Conservation (phyloP, 1,140 invertebrate species). For the Penaeus vannamei region DNA sequence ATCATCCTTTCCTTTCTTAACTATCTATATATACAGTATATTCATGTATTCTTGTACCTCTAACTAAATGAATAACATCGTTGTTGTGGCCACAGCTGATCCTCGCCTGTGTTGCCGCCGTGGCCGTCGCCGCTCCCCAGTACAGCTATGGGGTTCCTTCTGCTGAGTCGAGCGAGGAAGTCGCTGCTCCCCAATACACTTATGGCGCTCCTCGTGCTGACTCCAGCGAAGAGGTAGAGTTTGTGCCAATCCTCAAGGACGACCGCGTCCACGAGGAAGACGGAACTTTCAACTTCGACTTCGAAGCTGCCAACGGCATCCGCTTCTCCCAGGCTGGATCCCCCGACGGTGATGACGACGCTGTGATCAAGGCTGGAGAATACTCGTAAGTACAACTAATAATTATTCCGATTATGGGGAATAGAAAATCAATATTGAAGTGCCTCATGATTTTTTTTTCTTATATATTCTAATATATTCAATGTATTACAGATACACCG, state of each 20-base stretch:
- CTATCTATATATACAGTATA: too few species aligned
- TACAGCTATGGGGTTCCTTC: background rate
- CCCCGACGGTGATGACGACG: background rate
- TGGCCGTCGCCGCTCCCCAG: slow-evolving; percentile 30
- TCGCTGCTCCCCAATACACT: too few species aligned
- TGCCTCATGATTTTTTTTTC: too few species aligned
- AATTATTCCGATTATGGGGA: too few species aligned
- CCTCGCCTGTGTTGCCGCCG: background rate
- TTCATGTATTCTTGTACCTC: too few species aligned
- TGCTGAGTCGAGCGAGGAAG: too few species aligned
- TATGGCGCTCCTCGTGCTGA: background rate
- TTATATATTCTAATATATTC: too few species aligned
- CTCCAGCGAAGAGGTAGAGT: background rate
- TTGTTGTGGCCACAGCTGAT: background rate
- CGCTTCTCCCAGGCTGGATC: slow-evolving; percentile 9
- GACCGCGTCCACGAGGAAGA: slow-evolving; percentile 35
- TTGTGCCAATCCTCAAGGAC: slow-evolving; percentile 35
- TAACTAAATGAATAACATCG: too few species aligned
- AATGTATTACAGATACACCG: too few species aligned
- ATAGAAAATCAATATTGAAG: too few species aligned
- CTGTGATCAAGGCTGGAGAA: slow-evolving; percentile 21
- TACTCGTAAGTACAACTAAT: slow-evolving; percentile 12
- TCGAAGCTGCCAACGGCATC: slow-evolving; percentile 32
- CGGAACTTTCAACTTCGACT: slow-evolving; percentile 16
- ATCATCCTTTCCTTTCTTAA: too few species aligned